Base-by-base conservation (phyloP, 2,888 invertebrate species). In the Drosophila algonquin region DNA sequence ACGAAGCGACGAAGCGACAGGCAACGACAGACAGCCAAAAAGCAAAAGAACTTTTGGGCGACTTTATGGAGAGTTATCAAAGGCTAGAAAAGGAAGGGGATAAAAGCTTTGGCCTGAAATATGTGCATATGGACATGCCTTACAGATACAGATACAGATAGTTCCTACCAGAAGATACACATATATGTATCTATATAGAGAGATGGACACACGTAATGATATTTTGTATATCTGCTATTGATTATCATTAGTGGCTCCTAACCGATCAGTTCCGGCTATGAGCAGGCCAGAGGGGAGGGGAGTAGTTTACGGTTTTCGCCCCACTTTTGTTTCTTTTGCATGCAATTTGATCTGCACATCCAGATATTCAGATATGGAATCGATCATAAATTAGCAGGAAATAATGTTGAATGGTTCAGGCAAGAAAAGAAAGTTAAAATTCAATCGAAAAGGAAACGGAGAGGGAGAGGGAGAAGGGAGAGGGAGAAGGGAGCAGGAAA, bases 391-490 rank as follows among this genome's bases (percentile, higher is more conserved):
- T 65, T 35, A 51, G 51, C 63, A 63, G 51, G 9, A 63, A 63
- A 24, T 32, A 65, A 51, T 45, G 45, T 63, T 45, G 16, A 63
- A 30, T 30, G 65, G 32, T 51, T 68, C 80, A 86, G 59, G 59
- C 84, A 71, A 83, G 47, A 63, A 74, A 69, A 74, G 80, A 77
- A 77, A 86, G 80, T 83, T 83, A 40, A 40, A 40, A 40, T 40
- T n/a, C 14, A 40, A 40, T 40, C 40, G 40, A 14, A 27, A 27
- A 1, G 27, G 27, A 27, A 27, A 27, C 27, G 27, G 7, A 1
- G 6, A 0, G 30, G 8, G 8, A 8, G 30, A 7, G n/a, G n/a
- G n/a, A n/a, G n/a, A n/a, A 7, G 27, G 7, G 27, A 27, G 27
- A 1, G 3, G 7, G 24, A 3, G 24, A 0, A 24, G 24, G 24